Percentiles rank a stretch among this genome's conserved stretches.
Evolutionary conservation across 2,797 vertebrate species (phyloP).

Genomic region (Acanthurus leucopareius): DNA sequence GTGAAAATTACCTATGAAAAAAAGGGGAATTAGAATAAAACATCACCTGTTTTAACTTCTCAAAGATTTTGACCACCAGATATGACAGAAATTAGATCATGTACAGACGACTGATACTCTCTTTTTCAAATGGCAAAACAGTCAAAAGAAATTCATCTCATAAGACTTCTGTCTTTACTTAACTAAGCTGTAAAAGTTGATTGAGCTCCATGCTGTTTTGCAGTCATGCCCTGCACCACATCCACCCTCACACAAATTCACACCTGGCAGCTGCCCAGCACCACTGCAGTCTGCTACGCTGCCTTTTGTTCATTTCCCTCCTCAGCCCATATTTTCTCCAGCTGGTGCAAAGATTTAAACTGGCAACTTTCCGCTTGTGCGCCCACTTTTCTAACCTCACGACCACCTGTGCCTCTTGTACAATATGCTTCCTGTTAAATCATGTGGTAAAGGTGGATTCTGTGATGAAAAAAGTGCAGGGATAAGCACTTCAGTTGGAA

Average conservation of each 20-base stretch:
- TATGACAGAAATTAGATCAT: background rate
- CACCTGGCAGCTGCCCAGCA: slow-evolving; percentile 27
- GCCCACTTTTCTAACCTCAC: background rate
- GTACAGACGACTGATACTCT: background rate
- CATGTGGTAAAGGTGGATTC: background rate
- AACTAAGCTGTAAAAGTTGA: slow-evolving; percentile 14
- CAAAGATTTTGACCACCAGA: background rate
- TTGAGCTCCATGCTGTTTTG: slow-evolving; percentile 1
- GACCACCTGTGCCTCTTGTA: slow-evolving; percentile 21
- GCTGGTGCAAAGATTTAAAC: slow-evolving; percentile 28
- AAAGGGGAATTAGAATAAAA: background rate
- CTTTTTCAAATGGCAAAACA: background rate
- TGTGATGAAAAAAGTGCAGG: slow-evolving; percentile 13
- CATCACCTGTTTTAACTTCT: background rate
- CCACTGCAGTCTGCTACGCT: background rate
- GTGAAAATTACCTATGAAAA: too few relatives aligned
- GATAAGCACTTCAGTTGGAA: slow-evolving; percentile 22
- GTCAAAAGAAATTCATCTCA: background rate
- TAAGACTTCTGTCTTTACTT: background rate
- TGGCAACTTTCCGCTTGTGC: background rate
- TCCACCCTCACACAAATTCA: slow-evolving; percentile 11
- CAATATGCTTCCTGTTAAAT: slow-evolving; percentile 22
- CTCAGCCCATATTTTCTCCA: slow-evolving; percentile 26
- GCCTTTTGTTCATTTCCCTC: slow-evolving; percentile 10
- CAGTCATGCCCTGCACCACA: background rate